phyloP scores from a whole-genome alignment of 2,888 invertebrate species.

The Cheiracanthium punctorium region DNA sequence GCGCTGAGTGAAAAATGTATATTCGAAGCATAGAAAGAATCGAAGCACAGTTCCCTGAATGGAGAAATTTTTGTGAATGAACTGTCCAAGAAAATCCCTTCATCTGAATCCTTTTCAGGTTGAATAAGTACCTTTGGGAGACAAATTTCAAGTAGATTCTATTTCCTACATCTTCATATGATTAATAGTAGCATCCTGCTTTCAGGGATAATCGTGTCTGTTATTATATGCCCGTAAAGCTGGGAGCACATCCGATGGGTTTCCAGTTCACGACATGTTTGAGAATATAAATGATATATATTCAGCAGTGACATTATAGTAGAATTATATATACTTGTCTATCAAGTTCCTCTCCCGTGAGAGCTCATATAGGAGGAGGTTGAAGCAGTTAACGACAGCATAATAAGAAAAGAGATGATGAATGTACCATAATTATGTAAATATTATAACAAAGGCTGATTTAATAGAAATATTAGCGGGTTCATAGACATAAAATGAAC shows the following conservation, averaged over 20 bases:
- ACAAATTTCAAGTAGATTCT: conserved; percentile 6
- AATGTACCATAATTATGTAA: too few species aligned
- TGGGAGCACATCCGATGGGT: neutral
- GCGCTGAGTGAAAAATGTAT: neutral
- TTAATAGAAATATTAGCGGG: too few species aligned
- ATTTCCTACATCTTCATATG: neutral
- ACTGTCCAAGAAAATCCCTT: neutral
- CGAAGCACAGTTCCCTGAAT: neutral
- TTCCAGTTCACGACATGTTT: neutral
- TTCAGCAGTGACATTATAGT: neutral
- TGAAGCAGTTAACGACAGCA: too few species aligned
- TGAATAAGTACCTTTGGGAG: neutral
- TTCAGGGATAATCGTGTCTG: neutral
- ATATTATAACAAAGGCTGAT: too few species aligned
- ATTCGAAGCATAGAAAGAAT: neutral
- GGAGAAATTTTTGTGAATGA: neutral
- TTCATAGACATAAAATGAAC: too few species aligned
- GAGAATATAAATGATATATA: neutral
- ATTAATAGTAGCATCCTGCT: neutral
- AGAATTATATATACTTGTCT: neutral
- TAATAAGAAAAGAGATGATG: too few species aligned
- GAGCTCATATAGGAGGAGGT: neutral
- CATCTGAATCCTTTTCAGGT: neutral
- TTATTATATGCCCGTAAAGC: neutral
- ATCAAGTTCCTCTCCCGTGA: neutral